Percentiles rank a stretch among this genome's conserved stretches.
Evolutionary conservation across 2,797 vertebrate species (phyloP).

Genomic region (Chromis chromis): DNA sequence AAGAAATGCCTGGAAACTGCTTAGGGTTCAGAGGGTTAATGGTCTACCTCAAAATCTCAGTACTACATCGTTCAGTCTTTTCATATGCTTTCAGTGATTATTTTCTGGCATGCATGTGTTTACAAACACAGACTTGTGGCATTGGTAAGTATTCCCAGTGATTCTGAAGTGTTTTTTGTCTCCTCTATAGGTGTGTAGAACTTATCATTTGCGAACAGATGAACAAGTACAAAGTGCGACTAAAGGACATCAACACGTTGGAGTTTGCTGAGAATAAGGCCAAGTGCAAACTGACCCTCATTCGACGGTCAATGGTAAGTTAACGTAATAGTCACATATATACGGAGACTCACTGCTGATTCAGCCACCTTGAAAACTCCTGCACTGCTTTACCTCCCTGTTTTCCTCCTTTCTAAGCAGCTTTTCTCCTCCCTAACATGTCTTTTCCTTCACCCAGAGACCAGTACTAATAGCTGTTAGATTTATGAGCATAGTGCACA

Average conservation of each 20-base stretch:
- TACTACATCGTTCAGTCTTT: too few relatives aligned
- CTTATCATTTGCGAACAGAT: conserved; percentile 96
- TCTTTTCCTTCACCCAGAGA: conserved; percentile 91
- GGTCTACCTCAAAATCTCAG: too few relatives aligned
- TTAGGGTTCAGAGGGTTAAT: too few relatives aligned
- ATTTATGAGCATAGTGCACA: conserved; percentile 96
- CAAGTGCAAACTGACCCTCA: conserved; percentile 93
- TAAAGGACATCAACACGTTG: conserved; percentile 97
- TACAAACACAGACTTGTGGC: too few relatives aligned
- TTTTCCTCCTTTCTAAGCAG: conserved; percentile 74
- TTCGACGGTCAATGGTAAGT: conserved; percentile 96
- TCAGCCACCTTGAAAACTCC: conserved; percentile 15
- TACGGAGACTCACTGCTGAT: conserved; percentile 20
- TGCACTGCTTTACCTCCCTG: conserved; percentile 11
- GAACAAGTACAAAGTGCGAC: conserved; percentile 95
- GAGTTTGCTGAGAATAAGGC: conserved; percentile 99
- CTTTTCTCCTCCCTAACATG: conserved; percentile 89
- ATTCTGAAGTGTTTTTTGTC: conserved; percentile 10
- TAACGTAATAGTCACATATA: not conserved
- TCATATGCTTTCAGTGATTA: too few relatives aligned
- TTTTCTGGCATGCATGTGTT: too few relatives aligned
- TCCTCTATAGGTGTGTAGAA: conserved; percentile 90
- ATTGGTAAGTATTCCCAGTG: not conserved
- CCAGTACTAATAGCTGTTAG: conserved; percentile 97
- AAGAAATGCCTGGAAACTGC: too few relatives aligned